phyloP scores from a whole-genome alignment of 64 coral and sea anemone genomes.

The Stylophora pistillata region DNA sequence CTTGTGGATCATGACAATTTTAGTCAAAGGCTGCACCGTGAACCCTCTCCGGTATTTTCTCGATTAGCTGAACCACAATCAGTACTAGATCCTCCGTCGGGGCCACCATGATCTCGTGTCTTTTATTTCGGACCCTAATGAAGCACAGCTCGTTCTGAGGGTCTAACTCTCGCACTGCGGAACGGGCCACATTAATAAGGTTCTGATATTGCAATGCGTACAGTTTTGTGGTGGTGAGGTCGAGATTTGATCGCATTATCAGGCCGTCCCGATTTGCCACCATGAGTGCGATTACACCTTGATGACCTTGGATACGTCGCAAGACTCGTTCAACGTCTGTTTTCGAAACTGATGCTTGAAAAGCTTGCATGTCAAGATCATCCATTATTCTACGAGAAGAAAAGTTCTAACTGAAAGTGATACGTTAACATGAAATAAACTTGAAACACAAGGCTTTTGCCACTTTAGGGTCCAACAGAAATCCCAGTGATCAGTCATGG shows the following conservation, averaged over 20 bases:
- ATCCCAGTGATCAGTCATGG: too few species aligned
- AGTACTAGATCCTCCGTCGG: constrained; percentile 47
- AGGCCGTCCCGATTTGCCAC: constrained; percentile 42
- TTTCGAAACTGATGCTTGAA: neutral
- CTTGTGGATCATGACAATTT: neutral
- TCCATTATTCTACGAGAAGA: constrained; percentile 5
- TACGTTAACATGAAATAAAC: neutral
- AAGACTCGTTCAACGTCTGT: constrained; percentile 22
- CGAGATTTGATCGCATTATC: constrained; percentile 32
- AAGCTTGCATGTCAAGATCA: neutral
- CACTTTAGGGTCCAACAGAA: too few species aligned
- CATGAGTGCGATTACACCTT: constrained; percentile 38
- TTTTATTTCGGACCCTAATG: constrained; percentile 53
- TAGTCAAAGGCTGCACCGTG: neutral
- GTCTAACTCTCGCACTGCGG: constrained; percentile 70
- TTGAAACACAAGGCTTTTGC: too few species aligned
- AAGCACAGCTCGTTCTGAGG: constrained; percentile 71
- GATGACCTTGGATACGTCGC: constrained; percentile 47
- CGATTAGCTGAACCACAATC: constrained; percentile 53
- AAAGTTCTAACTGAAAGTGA: neutral
- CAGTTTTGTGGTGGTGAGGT: constrained; percentile 45
- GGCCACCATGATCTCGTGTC: constrained; percentile 56
- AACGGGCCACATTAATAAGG: constrained; percentile 50
- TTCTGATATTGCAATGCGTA: constrained; percentile 40
- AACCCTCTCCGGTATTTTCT: neutral